Conservation (phyloP, 2,113 vertebrate genomes). For the Coptodon rendalli region DNA sequence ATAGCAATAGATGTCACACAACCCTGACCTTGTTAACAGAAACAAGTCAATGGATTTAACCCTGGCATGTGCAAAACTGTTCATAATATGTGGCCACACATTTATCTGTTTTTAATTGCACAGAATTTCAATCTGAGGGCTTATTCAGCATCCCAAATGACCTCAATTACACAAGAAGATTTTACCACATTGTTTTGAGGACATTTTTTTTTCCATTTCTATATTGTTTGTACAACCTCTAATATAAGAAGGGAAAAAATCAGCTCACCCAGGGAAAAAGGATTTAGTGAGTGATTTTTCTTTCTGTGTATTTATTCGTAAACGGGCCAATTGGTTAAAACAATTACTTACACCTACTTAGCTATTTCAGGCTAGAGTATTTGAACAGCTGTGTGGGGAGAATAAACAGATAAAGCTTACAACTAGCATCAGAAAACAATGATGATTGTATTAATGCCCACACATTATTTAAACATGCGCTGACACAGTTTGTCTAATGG, state of each 20-base stretch:
- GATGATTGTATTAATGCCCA: neutral
- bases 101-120: neutral
- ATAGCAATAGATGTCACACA: neutral
- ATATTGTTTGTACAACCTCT: neutral
- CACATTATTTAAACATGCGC: neutral
- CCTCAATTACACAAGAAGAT: neutral
- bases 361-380: neutral
- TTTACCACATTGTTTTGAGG: neutral
- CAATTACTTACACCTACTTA: neutral
- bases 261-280: neutral
- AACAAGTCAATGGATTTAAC: neutral
- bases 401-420: neutral
- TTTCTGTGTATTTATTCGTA: neutral
- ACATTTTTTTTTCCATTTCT: neutral
- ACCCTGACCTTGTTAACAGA: neutral
- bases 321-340: neutral
- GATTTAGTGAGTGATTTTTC: neutral
- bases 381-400: neutral
- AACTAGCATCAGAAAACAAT: conserved; percentile 4
- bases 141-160: neutral
- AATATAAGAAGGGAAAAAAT: neutral
- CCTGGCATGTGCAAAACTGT: neutral
- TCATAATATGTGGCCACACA: neutral
- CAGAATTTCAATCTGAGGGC: neutral
- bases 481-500: neutral